phyloP scores from a whole-genome alignment of 2,888 invertebrate species.

The Operophtera brumata region DNA sequence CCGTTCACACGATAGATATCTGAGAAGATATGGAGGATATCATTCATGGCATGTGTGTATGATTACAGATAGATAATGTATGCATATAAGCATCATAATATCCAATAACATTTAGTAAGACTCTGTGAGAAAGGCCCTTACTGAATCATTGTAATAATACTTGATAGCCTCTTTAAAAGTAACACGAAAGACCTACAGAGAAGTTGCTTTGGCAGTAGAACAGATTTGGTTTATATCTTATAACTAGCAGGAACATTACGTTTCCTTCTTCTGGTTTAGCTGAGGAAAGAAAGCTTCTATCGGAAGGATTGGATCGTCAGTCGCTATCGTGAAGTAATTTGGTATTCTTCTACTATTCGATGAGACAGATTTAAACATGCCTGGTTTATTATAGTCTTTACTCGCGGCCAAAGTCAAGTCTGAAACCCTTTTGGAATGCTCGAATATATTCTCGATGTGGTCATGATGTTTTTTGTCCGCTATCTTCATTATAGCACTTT shows the following conservation, averaged over 20 bases:
- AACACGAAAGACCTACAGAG: slow-evolving; percentile 26
- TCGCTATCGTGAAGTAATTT: slow-evolving; percentile 86
- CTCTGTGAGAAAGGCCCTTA: neutral
- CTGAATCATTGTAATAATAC: neutral
- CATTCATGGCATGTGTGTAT: too few relatives aligned
- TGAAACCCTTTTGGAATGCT: slow-evolving; percentile 85
- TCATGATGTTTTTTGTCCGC: slow-evolving; percentile 76
- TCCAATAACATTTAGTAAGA: too few relatives aligned
- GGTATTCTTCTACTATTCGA: slow-evolving; percentile 83
- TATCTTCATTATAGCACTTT: slow-evolving; percentile 81
- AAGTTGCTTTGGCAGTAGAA: slow-evolving; percentile 70
- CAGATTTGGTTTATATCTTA: slow-evolving; percentile 64
- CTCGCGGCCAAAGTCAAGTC: slow-evolving; percentile 87
- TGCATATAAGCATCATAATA: too few relatives aligned
- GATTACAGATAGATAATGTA: too few relatives aligned
- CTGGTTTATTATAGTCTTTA: slow-evolving; percentile 86
- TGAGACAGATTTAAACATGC: slow-evolving; percentile 85
- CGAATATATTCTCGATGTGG: slow-evolving; percentile 66
- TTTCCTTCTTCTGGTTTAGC: slow-evolving; percentile 82
- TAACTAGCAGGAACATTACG: slow-evolving; percentile 57
- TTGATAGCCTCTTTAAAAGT: slow-evolving; percentile 19
- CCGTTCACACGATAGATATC: too few relatives aligned
- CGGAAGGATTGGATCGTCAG: slow-evolving; percentile 89
- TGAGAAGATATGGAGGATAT: too few relatives aligned
- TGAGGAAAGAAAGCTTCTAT: slow-evolving; percentile 91